phyloP scores from a whole-genome alignment of 2,797 vertebrate species.

The Pangasius mekongensis region DNA sequence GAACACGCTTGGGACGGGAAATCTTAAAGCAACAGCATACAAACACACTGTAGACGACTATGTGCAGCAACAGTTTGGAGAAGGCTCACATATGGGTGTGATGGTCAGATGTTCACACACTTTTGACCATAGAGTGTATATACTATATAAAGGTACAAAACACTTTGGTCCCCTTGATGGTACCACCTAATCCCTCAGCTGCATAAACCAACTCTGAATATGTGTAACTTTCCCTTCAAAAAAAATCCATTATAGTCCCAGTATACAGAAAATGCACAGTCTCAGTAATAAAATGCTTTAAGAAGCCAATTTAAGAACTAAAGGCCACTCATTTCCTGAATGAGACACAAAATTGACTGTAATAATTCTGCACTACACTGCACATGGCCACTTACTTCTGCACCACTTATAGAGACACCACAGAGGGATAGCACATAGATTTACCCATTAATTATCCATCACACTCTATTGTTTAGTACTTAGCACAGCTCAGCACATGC shows the following conservation, averaged over 20 bases:
- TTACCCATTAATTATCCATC: not conserved
- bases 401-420: not conserved
- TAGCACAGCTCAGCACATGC: not conserved
- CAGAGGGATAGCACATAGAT: not conserved
- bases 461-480: conserved; percentile 6
- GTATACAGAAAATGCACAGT: not conserved
- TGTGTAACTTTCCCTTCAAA: not conserved
- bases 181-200: not conserved
- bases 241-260: conserved; percentile 11
- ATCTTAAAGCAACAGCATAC: not conserved
- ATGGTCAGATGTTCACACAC: not conserved
- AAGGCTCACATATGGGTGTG: not conserved
- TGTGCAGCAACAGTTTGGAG: not conserved
- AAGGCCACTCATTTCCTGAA: not conserved
- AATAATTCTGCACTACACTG: conserved; percentile 4
- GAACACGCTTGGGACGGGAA: not conserved
- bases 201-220: not conserved
- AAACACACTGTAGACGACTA: no score
- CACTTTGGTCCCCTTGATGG: not conserved
- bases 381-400: not conserved
- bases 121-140: not conserved
- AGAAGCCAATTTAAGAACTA: not conserved
- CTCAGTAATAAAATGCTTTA: not conserved
- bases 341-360: conserved; percentile 15
- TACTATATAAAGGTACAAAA: not conserved